phyloP scores from a whole-genome alignment of 2,888 invertebrate species.

The Eilema caniola region DNA sequence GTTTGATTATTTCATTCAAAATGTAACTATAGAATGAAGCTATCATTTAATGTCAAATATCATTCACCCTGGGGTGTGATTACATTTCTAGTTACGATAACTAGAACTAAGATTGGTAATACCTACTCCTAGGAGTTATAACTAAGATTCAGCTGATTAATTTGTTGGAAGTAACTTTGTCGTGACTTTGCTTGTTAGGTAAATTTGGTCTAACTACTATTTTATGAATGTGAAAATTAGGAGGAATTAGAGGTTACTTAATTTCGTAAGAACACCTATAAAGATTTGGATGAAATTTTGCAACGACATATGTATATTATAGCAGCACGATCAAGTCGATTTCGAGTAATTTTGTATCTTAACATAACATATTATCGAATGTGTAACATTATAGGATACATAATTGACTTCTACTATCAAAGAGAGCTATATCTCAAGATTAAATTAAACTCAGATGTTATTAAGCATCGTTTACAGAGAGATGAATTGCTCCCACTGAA shows the following conservation, averaged over 20 bases:
- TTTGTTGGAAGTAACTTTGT: conserved; percentile 40
- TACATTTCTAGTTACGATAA: conserved; percentile 43
- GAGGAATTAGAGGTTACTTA: no score
- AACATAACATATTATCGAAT: no score
- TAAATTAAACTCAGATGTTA: conserved; percentile 17
- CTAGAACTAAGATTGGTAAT: conserved; percentile 28
- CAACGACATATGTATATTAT: no score
- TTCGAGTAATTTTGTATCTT: no score
- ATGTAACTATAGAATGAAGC: conserved; percentile 48
- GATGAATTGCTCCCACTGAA: background rate
- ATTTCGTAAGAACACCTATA: background rate
- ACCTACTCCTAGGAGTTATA: conserved; percentile 14
- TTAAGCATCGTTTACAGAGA: conserved; percentile 27
- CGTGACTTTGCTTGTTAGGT: background rate
- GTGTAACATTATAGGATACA: background rate
- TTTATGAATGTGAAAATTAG: no score
- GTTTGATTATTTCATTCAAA: conserved; percentile 50
- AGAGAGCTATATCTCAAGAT: background rate
- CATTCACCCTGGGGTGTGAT: conserved; percentile 39
- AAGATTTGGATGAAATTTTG: no score
- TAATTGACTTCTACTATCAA: background rate
- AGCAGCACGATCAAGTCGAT: no score
- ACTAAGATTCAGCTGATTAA: conserved; percentile 46
- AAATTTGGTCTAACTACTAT: no score
- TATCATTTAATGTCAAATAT: conserved; percentile 51